These are phyloP conservation scores for Drosophila dunni DNA, from an alignment of 1,140 invertebrate species.

Conservation along the genomic window DNA sequence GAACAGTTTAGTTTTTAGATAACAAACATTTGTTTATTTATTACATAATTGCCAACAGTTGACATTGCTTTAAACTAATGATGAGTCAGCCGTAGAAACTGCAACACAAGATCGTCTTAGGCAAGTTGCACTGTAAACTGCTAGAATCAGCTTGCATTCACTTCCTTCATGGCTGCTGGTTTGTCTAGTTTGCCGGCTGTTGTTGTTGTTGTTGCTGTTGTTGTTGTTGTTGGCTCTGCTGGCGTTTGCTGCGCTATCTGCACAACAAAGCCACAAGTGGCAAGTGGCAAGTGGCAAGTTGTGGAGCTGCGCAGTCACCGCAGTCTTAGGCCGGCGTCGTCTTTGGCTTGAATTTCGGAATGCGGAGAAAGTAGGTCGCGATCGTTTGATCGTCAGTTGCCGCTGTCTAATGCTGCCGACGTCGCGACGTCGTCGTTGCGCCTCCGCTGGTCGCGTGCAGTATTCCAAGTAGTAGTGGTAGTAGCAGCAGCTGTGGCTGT, in stretches of 20 bases:
- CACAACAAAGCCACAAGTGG: conserved; percentile 55
- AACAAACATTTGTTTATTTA: too few relatives aligned
- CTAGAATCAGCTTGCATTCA: conserved; percentile 44
- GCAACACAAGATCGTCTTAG: neutral
- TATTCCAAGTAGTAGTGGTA: conserved; percentile 66
- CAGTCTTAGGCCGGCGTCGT: conserved; percentile 13
- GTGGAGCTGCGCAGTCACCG: conserved; percentile 47
- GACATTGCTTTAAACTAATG: too few relatives aligned
- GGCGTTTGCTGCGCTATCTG: conserved; percentile 55
- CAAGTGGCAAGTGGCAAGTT: conserved; percentile 10
- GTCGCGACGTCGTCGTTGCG: conserved; percentile 23
- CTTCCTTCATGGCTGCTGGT: conserved; percentile 58
- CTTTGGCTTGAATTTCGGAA: conserved; percentile 63
- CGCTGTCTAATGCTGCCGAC: conserved; percentile 11
- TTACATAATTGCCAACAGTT: too few relatives aligned
- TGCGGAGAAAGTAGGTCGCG: conserved; percentile 83
- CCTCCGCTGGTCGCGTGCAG: conserved; percentile 67
- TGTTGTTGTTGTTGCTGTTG: conserved; percentile 3
- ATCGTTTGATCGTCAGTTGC: conserved; percentile 58
- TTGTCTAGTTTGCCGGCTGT: conserved; percentile 61
- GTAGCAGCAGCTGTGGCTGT: conserved; percentile 7
- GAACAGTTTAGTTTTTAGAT: too few relatives aligned
- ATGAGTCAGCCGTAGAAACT: too few relatives aligned
- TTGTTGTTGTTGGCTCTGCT: conserved; percentile 11
- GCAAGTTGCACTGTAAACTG: conserved; percentile 23